Base-by-base conservation (phyloP, 92 coral and sea anemone genomes). In the Chrysogorgia sp. region DNA sequence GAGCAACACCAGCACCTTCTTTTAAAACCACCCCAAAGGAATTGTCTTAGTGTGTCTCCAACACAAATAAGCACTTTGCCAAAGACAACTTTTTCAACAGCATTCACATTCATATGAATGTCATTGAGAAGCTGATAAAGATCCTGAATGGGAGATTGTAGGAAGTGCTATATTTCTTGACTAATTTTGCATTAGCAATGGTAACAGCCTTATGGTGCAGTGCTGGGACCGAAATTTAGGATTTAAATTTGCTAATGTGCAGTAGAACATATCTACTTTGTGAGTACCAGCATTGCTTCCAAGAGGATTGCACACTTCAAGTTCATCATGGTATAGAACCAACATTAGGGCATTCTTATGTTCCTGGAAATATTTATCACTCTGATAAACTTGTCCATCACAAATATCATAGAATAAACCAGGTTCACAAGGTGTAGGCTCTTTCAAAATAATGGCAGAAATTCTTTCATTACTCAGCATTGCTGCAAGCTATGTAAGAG, bases 231-330 rank as follows among this genome's bases (percentile, higher is more conserved):
- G 0, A 40, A 67, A 24, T 23, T 67, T 67, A 35, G 74, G 74
- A 23, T 30, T 26, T 20, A 67, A 43, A 67, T 67, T 67, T 0
- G 57, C 74, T 4, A 67, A 43, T 3, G 74, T 67, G 56, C 13
- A 67, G 34, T 67, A 67, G 20, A 67, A 67, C 74, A 67, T 40
- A 48, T 67, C 74, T 34, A 67, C 74, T 43, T 67, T 67, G 40
- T 67, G 74, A 35, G 74, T 67, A 31, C 74, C 74, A 43, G 74
- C 74, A 31, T 67, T 67, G 40, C 74, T 67, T 19, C 74, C 74
- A 67, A 67, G 74, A 34, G 74, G 74, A 67, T 67, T 67, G 32
- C 74, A 40, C 5, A 67, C 74, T 19, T 64, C 71, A 10, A 64
- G 35, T 40, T 64, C 49, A 22, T 64, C 71, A 30, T 64, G 71